Evolutionary conservation across 2,113 vertebrate species (phyloP).

Genomic region (Ochotona curzoniae): DNA sequence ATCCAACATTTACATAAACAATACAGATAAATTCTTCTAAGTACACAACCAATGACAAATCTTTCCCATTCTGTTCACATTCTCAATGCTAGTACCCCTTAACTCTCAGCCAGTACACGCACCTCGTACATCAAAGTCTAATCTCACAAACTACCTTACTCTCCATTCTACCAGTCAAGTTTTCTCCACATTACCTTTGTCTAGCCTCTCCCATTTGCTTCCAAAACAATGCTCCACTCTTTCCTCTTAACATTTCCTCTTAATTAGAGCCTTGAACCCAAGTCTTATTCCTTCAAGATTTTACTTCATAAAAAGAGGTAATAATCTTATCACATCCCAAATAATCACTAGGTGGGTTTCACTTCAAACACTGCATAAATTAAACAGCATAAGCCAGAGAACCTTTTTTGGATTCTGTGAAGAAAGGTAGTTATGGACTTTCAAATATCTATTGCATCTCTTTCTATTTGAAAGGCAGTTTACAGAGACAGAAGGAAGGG

Average conservation of each 20-base stretch:
- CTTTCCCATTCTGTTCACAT: not conserved
- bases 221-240: not conserved
- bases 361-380: not conserved
- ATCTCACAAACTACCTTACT: slow-evolving; percentile 28
- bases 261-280: slow-evolving; percentile 42
- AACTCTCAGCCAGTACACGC: not conserved
- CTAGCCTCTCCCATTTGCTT: slow-evolving; percentile 46
- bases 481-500: too few relatives aligned
- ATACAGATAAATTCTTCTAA: not conserved
- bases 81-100: not conserved
- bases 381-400: slow-evolving; percentile 17
- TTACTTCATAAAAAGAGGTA: slow-evolving; percentile 9
- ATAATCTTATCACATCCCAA: not conserved
- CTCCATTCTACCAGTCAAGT: slow-evolving; percentile 27
- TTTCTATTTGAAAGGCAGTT: too few relatives aligned
- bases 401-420: slow-evolving; percentile 49
- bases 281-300: not conserved
- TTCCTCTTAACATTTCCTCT: slow-evolving; percentile 50
- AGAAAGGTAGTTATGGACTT: slow-evolving; percentile 18
- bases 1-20: not conserved
- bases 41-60: not conserved
- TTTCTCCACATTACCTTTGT: not conserved
- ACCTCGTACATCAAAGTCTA: slow-evolving; percentile 19
- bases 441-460: too few relatives aligned
- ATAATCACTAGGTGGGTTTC: slow-evolving; percentile 10